These are phyloP conservation scores for Tretioscincus oriximinensis DNA, from an alignment of 2,113 vertebrate species.

Conservation along the genomic window DNA sequence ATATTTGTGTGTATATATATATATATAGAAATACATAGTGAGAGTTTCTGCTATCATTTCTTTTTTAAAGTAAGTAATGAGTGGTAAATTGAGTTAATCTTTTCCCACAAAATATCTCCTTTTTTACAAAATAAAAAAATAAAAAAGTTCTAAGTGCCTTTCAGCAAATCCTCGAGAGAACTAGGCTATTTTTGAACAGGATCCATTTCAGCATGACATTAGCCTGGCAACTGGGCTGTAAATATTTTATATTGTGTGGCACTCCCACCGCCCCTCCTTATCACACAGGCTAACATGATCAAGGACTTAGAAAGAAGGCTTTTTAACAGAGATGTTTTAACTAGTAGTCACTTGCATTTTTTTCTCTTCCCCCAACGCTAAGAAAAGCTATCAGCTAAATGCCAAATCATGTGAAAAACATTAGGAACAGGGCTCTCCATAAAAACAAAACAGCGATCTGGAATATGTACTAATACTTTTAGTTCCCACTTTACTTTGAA, in stretches of 20 bases:
- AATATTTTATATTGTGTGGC: conserved; percentile 80
- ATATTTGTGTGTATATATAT: neutral
- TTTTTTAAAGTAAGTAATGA: conserved; percentile 29
- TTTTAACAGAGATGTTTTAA: conserved; percentile 12
- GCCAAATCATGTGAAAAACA: neutral
- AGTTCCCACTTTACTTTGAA: neutral
- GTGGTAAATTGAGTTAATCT: conserved; percentile 32
- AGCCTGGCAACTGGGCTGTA: conserved; percentile 81
- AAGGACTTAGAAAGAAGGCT: conserved; percentile 12
- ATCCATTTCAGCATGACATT: conserved; percentile 85
- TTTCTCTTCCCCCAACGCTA: too few relatives aligned
- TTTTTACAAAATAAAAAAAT: neutral
- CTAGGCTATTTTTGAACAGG: conserved; percentile 87
- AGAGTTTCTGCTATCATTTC: conserved; percentile 14
- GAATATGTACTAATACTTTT: neutral
- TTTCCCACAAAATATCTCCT: conserved; percentile 41
- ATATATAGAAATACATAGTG: neutral
- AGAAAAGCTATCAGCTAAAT: conserved; percentile 31
- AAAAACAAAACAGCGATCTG: neutral
- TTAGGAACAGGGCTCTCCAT: neutral
- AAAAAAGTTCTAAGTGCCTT: conserved; percentile 47
- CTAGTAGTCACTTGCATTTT: conserved; percentile 6
- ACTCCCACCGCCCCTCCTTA: conserved; percentile 29
- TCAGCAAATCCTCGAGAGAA: conserved; percentile 68
- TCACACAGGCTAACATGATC: conserved; percentile 45